Percentiles rank a stretch among this genome's conserved stretches.
Conservation (phyloP, 2,113 vertebrate genomes). For the Oophaga pumilio region DNA sequence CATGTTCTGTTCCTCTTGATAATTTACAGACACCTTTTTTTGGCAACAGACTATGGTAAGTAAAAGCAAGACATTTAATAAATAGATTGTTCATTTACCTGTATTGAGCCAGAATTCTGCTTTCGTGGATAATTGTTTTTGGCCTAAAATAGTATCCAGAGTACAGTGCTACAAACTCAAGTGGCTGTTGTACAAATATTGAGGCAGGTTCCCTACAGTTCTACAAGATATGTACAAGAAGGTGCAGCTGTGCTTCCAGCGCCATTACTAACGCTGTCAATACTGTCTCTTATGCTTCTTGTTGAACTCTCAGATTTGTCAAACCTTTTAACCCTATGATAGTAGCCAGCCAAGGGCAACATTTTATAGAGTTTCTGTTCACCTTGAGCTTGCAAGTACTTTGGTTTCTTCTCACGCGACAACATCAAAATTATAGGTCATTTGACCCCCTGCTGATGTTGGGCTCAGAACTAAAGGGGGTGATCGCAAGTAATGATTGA, state of each 20-base stretch:
- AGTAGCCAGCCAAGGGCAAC: not conserved
- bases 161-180: too few species aligned
- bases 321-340: not conserved
- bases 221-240: not conserved
- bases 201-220: not conserved
- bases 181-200: too few species aligned
- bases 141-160: not conserved
- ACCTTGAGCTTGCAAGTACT: not conserved
- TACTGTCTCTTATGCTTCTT: not conserved
- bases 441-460: too few species aligned
- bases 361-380: not conserved
- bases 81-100: not conserved
- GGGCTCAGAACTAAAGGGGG: too few species aligned
- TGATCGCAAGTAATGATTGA: too few species aligned
- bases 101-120: not conserved
- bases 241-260: not conserved
- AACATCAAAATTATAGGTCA: too few species aligned
- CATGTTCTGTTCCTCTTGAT: constrained; percentile 8
- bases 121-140: not conserved
- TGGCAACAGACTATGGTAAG: constrained; percentile 1
- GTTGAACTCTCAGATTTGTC: too few species aligned
- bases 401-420: not conserved
- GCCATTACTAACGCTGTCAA: not conserved
- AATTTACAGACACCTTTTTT: constrained; percentile 16
- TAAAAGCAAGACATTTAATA: not conserved